Conservation (phyloP, 2,888 invertebrate genomes). For the Euclidia mi region DNA sequence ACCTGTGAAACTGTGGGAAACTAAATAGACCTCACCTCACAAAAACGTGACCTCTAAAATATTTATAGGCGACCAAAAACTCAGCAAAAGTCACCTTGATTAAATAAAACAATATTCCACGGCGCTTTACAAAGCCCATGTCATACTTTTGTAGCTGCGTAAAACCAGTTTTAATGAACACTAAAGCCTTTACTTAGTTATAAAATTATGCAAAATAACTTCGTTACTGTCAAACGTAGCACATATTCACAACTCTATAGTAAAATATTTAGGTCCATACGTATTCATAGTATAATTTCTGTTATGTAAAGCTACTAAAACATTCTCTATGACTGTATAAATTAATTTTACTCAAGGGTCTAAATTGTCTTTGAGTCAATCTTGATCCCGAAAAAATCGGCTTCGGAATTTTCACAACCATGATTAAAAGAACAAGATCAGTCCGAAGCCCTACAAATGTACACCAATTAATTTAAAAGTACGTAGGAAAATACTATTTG, state of each 20-base stretch:
- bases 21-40: no score
- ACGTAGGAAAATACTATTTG: no score
- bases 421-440: conserved; percentile 5
- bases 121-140: no score
- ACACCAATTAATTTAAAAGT: not conserved
- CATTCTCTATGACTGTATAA: conserved; percentile 12
- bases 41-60: no score
- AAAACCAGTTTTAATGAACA: no score
- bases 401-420: not conserved
- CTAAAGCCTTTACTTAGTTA: no score
- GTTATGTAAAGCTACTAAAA: conserved; percentile 1
- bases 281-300: conserved; percentile 10
- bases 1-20: no score
- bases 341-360: not conserved
- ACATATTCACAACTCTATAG: conserved; percentile 1
- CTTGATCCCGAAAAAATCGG: not conserved
- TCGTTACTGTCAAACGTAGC: conserved; percentile 3
- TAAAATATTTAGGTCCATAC: conserved; percentile 8
- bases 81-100: no score
- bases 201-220: not conserved
- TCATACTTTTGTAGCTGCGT: not conserved
- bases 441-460: conserved; percentile 1
- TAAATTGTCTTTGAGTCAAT: not conserved
- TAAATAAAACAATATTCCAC: no score
- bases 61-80: no score